Base-by-base conservation (phyloP, 2,797 vertebrate genomes). In the Sardinella longiceps region DNA sequence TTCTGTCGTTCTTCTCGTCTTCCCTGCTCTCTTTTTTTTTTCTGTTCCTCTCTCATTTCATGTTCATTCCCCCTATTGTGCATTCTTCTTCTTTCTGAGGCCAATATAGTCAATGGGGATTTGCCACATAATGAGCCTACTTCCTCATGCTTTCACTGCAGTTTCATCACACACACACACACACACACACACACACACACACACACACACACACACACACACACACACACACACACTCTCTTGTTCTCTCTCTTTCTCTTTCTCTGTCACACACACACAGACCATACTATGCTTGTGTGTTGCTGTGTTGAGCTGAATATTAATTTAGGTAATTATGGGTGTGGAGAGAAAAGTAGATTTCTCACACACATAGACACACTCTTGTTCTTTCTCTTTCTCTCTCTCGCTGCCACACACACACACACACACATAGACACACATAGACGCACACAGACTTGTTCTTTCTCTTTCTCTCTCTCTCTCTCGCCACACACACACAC, bases 81-180 rank as follows among this genome's bases (percentile, higher is more conserved):
- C 20, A 0, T 70, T 30, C 2, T 33, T 37, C 30, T 30, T 70
- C 28, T 30, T 3, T 70, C 63, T 70, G 63, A 70, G 14, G 28
- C 14, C 2, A 15, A 20, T 39, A 15, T 23, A 56, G 20, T 56
- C 53, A n/a, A 56, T 56, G 66, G 63, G 30, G 12, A 37, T 15
- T 70, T 15, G 30, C 14, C 30, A 63, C 58, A 33, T 37, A 74
- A 74, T 74, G 66, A 74, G 66, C 15, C 10, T 30, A 28, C 33
- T 74, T 74, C 66, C 66, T 74, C 66, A 74, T 74, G 33, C 66
- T 37, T 74, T 74, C 33, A 74, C 28, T 37, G 28, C 63, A 20
- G 66, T 30, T 63, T 86, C 81, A 90, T 60, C 18, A 66, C 60
- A 30, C 25, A 66, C 66, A 74, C 25, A 74, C 60, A 74, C 66